Conservation (phyloP, 2,797 vertebrate genomes). For the Gymnothorax reevesii region DNA sequence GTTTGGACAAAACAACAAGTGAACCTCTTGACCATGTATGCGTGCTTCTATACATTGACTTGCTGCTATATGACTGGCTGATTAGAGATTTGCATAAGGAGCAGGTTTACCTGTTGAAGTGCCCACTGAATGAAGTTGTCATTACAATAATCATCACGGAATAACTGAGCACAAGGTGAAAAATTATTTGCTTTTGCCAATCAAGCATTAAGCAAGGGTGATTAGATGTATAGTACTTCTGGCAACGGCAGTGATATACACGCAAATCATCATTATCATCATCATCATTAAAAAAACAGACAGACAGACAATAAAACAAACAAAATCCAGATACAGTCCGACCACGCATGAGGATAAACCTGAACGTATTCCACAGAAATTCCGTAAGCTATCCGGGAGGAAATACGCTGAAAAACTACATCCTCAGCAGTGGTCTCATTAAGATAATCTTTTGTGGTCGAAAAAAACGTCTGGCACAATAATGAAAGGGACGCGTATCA, state of each 20-base stretch:
- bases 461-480: neutral
- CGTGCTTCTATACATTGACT: too few relatives aligned
- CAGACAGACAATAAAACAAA: neutral
- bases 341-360: neutral
- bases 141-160: neutral
- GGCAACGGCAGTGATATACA: neutral
- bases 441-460: neutral
- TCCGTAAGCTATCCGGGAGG: neutral
- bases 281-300: neutral
- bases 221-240: neutral
- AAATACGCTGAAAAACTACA: neutral
- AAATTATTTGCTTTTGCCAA: neutral
- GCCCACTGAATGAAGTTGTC: neutral
- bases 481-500: neutral
- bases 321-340: neutral
- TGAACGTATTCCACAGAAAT: neutral
- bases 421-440: neutral
- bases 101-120: too few relatives aligned
- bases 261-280: neutral
- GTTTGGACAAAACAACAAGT: too few relatives aligned
- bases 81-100: too few relatives aligned
- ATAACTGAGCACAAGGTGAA: neutral
- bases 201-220: neutral
- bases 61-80: too few relatives aligned
- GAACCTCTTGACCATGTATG: too few relatives aligned